Percentiles rank a stretch among this genome's conserved stretches.
These are phyloP conservation scores for Phoenicopterus ruber DNA, from an alignment of 2,113 vertebrate species.

Conservation along the genomic window DNA sequence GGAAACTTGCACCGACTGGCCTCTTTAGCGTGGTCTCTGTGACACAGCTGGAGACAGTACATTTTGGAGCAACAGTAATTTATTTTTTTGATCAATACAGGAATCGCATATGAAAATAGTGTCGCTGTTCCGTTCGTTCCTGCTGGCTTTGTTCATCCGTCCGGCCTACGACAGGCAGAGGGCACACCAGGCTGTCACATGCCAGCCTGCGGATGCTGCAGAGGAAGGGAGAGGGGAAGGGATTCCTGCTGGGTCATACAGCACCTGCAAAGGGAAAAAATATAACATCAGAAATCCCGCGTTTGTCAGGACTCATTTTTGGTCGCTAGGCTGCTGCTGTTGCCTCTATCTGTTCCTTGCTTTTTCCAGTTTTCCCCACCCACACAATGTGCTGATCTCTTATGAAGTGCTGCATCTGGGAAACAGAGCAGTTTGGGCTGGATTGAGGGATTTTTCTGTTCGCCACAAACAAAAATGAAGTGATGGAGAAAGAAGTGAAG, in stretches of 20 bases:
- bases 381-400: not conserved
- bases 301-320: not conserved
- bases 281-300: not conserved
- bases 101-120: not conserved
- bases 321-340: not conserved
- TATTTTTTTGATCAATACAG: not conserved
- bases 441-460: not conserved
- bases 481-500: not conserved
- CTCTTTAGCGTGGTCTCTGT: not conserved
- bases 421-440: not conserved
- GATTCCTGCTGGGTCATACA: not conserved
- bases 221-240: not conserved
- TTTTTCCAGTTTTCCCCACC: not conserved
- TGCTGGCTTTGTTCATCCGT: not conserved
- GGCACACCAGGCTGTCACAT: not conserved
- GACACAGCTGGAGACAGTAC: not conserved
- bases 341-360: not conserved
- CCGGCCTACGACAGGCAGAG: not conserved
- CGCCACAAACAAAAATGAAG: not conserved
- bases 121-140: fast-evolving
- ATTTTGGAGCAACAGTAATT: not conserved
- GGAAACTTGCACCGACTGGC: not conserved
- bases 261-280: not conserved
- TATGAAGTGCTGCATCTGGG: not conserved
- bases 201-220: not conserved